These are phyloP conservation scores for Pristiophorus japonicus DNA, from an alignment of 2,113 vertebrate species.

Conservation along the genomic window DNA sequence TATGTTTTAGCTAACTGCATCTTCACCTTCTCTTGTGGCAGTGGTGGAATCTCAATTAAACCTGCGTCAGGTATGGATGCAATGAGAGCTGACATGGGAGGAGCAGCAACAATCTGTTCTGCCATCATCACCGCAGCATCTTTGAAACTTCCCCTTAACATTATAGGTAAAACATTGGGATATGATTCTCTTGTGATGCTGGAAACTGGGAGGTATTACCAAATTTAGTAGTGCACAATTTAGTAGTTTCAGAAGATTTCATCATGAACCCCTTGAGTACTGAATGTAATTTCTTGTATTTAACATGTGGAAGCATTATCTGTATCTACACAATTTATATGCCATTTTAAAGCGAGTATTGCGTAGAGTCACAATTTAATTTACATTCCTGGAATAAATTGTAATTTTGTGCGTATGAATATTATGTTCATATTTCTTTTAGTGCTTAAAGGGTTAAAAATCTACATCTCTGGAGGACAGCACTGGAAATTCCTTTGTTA, in stretches of 20 bases:
- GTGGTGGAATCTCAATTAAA: slow-evolving; percentile 96
- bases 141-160: slow-evolving; percentile 78
- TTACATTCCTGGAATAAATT: not conserved
- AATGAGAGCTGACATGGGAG: slow-evolving; percentile 96
- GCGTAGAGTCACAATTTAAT: not conserved
- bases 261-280: not conserved
- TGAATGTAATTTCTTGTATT: not conserved
- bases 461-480: not conserved
- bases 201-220: not conserved
- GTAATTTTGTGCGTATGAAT: not conserved
- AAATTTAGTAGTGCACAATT: not conserved
- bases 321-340: not conserved
- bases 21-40: slow-evolving; percentile 45
- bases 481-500: not conserved
- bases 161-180: slow-evolving; percentile 67
- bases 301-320: not conserved
- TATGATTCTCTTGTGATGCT: not conserved
- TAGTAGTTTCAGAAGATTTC: not conserved
- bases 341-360: not conserved
- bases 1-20: not conserved
- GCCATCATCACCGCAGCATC: slow-evolving; percentile 81
- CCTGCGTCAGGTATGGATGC: slow-evolving; percentile 83
- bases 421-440: not conserved
- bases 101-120: slow-evolving; percentile 84
- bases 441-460: not conserved